Evolutionary conservation across 2,113 vertebrate species (phyloP), one percentile per base, ranked within the genome.

Genomic region (Eurypyga helias): DNA sequence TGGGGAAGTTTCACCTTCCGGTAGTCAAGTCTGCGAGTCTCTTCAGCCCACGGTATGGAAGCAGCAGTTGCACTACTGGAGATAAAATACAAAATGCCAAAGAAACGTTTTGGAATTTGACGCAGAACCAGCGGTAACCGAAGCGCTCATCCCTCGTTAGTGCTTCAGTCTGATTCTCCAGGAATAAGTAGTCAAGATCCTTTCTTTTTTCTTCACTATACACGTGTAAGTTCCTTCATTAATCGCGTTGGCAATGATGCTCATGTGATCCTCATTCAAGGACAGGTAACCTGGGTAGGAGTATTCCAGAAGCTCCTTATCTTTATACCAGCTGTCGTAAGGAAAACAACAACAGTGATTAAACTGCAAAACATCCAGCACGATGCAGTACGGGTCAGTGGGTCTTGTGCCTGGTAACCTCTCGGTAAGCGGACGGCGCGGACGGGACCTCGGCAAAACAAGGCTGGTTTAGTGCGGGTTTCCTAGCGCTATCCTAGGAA

Each of bases 211-310:
- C 97, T 98, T 99, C 51, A 99, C 99, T 10, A 99, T 97, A 25
- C 99, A 99, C 26, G 99, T 99, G 97, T 99, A 99, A 13, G 98
- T 99, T 78, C 99, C 99, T 95, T 99, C 99, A 13, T 99, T 99
- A 79, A 99, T 99, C 43, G 99, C 99, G 7, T 99, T 99, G 91
- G 99, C 99, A 34, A 99, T 99, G 82, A 99, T 99, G 91, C 98
- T 99, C 88, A 99, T 99, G 96, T 99, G 99, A 72, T 99, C 99
- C 5, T 99, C 98, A 4, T 98, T 99, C 85, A 99, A 94, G 80
- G 98, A 98, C 88, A 99, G 98, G 97, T 99, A 99, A 81, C 99
- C 99, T 0, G 99, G 99, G 41, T 99, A 99, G 8, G 99, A 99
- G 91, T 97, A 99, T 95, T 99, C 99, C 96, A 99, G 98, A 51